Evolutionary conservation across 2,797 vertebrate genomes (phyloP), one percentile per base, ranked within the genome.

Genomic region (Chrosomus eos): DNA sequence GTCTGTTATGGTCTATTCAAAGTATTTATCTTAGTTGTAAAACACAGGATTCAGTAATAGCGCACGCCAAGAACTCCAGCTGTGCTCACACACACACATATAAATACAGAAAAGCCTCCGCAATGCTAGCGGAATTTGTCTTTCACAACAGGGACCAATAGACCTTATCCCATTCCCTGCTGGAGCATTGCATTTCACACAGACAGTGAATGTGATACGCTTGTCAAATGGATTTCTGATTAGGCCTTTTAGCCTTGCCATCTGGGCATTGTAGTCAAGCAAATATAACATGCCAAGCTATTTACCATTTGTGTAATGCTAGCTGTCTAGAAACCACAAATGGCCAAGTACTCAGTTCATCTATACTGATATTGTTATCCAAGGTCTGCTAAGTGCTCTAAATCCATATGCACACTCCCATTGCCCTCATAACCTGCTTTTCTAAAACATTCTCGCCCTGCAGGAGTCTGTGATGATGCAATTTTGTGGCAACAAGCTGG

Each of bases 381-480:
- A 21, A 40, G 23, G 51, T 84, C 23, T 83, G 11, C 51, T 68
- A 81, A 76, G 26, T 73, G 74, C 43, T 48, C 73, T 48, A 79
- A 43, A 82, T 85, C 40, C 51, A 13, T 58, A 75, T 66, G 73
- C 36, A 31, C 73, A 48, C 74, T 53, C 45, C 23, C 31, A 18
- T 66, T 78, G 80, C 66, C 84, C 83, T 66, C 40, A 74, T 87
- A 85, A 87, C 83, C 79, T 72, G 28, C 71, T 77, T 74, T 60
- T n/a, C 80, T 67, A 76, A 81, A 87, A 82, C 79, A 78, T 83
- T 68, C 58, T 26, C 67, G 23, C 64, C 79, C 76, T 88, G 90
- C 89, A 98, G 97, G 97, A 98, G 92, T 96, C 97, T 0, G 97
- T 97, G 87, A 93, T 97, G 95, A 97, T 98, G 97, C 97, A 98